Base-by-base conservation (phyloP, 1,140 invertebrate species). In the Calosoma granatense region DNA sequence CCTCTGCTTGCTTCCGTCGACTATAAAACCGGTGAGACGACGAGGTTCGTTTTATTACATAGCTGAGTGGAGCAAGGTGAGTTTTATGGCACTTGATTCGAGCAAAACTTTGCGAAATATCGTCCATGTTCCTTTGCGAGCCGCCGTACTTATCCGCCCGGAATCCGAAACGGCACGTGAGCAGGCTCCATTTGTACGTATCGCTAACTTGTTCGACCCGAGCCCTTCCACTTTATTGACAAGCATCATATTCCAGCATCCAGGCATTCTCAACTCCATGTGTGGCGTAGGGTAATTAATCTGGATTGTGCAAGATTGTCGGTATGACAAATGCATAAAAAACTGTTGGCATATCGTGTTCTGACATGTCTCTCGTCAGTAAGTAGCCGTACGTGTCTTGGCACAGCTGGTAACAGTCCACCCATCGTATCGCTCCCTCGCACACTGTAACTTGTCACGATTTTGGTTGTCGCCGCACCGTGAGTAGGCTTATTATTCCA, bases 11-110 rank as follows among this genome's bases (percentile, higher is more conserved):
- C n/a, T n/a, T n/a, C n/a, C 57, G 51, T 56, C 54, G 41, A 11
- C 62, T 60, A 63, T 63, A 63, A 63, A 63, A 61, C 60, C 60
- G 47, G 61, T 61, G 61, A 61, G 53, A 57, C 51, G 56, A 59
- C 4, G 26, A 58, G 56, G 51, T 63, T 61, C 59, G 51, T 61
- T 63, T 63, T 63, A 63, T 61, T 61, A 61, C 56, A 60, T 55
- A 58, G 57, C 56, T 60, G 59, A 47, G 41, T 47, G 41, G 41
- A 47, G 41, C 41, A 53, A 60, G 59, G 59, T 60, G 56, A 60
- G 53, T 60, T 60, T 57, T 58, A 60, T 58, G 57, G 22, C 56
- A 56, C 56, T 60, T 60, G 57, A 51, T 57, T 47, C 53, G 23
- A 26, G 17, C 22, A 22, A 56, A 56, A 26, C 39, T 53, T 59